phyloP scores from a whole-genome alignment of 2,888 invertebrate species.

The Drosophila siamana region DNA sequence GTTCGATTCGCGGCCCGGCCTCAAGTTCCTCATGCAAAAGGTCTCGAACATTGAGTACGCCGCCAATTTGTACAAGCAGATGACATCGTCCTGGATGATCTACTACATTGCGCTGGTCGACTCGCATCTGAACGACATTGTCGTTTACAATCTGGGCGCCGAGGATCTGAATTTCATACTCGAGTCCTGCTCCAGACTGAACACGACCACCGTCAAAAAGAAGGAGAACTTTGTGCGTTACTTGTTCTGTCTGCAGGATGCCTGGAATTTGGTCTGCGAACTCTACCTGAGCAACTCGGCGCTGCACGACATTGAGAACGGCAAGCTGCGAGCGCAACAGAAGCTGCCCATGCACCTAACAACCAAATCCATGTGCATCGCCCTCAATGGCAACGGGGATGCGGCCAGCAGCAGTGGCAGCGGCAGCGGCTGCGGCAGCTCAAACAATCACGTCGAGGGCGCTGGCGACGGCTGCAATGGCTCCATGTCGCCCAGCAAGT shows the following conservation, averaged over 20 bases:
- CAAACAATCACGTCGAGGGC: not conserved
- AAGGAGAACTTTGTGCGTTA: conserved; percentile 88
- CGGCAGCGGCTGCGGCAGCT: conserved; percentile 16
- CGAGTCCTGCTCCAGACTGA: conserved; percentile 87
- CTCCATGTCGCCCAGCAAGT: conserved; percentile 76
- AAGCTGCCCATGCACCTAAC: conserved; percentile 56
- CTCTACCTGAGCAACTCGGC: conserved; percentile 86
- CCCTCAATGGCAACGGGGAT: conserved; percentile 70
- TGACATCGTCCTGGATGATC: conserved; percentile 96
- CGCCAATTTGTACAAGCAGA: conserved; percentile 96
- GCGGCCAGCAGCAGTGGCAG: conserved; percentile 27
- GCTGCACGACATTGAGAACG: conserved; percentile 84
- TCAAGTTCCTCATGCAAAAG: conserved; percentile 97
- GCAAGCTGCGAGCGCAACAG: conserved; percentile 64
- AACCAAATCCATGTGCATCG: conserved; percentile 73
- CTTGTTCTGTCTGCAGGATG: conserved; percentile 88
- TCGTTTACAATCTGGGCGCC: conserved; percentile 88
- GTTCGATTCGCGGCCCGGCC: conserved; percentile 95
- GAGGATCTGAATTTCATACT: conserved; percentile 88
- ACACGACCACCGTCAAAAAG: conserved; percentile 86
- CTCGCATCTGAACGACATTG: conserved; percentile 91
- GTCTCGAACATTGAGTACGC: conserved; percentile 94
- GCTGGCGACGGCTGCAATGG: conserved; percentile 11
- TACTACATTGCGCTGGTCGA: conserved; percentile 95
- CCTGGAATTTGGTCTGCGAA: conserved; percentile 88